Base-by-base conservation (phyloP, 2,797 vertebrate species). In the Epinephelus coioides region DNA sequence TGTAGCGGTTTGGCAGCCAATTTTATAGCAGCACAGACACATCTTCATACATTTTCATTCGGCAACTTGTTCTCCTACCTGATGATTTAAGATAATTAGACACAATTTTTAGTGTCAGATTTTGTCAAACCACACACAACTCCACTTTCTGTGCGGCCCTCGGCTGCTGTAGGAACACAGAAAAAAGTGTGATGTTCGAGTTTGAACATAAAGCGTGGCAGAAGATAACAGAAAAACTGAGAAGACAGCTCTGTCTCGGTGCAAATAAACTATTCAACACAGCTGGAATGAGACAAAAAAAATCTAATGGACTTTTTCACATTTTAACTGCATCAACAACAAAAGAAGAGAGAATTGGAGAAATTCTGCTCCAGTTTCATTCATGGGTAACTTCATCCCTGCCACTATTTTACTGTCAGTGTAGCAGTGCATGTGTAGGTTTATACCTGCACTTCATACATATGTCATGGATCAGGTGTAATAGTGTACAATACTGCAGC, bases 181-280 rank as follows among this genome's bases (percentile, higher is more conserved):
- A 30, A 62, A 68, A 70, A 38, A 71, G 61, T 49, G 56, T 3
- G 15, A 60, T 6, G 59, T 57, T 73, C 17, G 12, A 78, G 76
- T 66, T 84, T 9, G 23, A 80, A 47, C 67, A 50, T 13, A 63
- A 59, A 85, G 61, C 23, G 17, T 79, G 74, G 79, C 65, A 82
- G 76, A 71, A 79, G 78, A 91, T 83, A 79, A 85, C 62, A 88
- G 56, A 60, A 40, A 72, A 18, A 25, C 66, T 14, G 49, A 49
- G 57, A 66, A 76, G 86, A 85, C 77, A 66, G 63, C 57, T 69
- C 63, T 59, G 66, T 78, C 53, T 84, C 75, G 17, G 55, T 18
- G 65, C 50, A 4, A 79, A 88, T 88, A 74, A 86, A 89, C 70
- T 81, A 83, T 85, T 90, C 74, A 88, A 54, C 67, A 21, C 56